Percentiles rank a stretch among this genome's conserved stretches.
These are phyloP conservation scores for Typhlomys cinereus DNA, from an alignment of 2,113 vertebrate genomes.

Conservation along the genomic window DNA sequence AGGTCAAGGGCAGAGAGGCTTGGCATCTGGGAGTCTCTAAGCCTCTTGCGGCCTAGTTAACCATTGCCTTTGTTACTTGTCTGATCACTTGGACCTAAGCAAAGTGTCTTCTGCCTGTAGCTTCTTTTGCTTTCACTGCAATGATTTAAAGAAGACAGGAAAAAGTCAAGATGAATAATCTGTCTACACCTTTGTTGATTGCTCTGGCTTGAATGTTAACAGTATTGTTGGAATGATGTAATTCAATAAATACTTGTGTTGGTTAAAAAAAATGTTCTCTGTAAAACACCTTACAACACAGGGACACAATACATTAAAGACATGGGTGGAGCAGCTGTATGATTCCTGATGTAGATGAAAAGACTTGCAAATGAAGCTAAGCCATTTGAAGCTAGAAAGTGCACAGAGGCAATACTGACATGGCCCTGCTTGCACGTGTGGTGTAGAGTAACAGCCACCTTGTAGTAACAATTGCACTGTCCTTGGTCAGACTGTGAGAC, in stretches of 20 bases:
- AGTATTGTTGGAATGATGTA: slow-evolving; percentile 42
- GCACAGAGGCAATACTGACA: too few species aligned
- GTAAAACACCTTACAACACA: too few species aligned
- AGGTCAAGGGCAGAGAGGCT: neutral
- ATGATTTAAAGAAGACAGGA: neutral
- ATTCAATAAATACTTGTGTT: slow-evolving; percentile 69
- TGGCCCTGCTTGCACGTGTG: too few species aligned
- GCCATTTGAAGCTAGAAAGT: too few species aligned
- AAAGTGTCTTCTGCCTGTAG: neutral
- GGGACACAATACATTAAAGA: too few species aligned
- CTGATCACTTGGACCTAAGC: neutral
- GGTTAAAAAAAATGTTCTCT: too few species aligned
- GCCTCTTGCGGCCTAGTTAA: neutral
- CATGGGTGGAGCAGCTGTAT: too few species aligned
- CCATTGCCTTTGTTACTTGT: neutral
- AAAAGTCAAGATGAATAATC: neutral
- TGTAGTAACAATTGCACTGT: too few species aligned
- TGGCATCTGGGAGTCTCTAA: neutral
- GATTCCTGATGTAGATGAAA: too few species aligned
- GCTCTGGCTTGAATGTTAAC: slow-evolving; percentile 44
- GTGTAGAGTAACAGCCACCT: too few species aligned
- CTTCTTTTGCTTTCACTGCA: slow-evolving; percentile 34
- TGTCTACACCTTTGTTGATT: neutral
- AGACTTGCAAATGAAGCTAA: too few species aligned
- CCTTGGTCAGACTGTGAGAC: too few species aligned